Evolutionary conservation across 2,797 vertebrate genomes (phyloP), one percentile per base, ranked within the genome.

Genomic region (Scleropages formosus): DNA sequence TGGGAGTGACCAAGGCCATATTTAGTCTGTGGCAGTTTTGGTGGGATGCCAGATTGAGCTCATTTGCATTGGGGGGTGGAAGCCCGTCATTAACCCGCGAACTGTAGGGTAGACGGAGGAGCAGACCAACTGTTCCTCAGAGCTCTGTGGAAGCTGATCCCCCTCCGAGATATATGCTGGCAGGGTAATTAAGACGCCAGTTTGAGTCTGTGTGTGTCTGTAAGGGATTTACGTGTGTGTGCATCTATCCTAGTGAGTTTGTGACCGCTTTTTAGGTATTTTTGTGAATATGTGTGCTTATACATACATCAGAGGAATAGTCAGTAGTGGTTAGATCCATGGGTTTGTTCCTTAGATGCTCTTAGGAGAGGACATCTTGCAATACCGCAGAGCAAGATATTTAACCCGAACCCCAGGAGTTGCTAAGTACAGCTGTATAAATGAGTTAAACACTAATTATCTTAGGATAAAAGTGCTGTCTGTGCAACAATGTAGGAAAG

Each of bases 161-260:
- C 46, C 60, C 10, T 44, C 56, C 18, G 70, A 59, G 20, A 22
- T 64, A 22, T 10, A 3, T 15, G 22, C 31, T 16, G 62, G 22
- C 8, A 64, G 3, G 8, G 16, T 31, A 60, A 72, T 72, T 60
- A 72, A 60, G 70, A 22, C 44, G 27, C 31, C 56, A 44, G 16
- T 58, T 72, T 65, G 61, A 22, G 60, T 62, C 53, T 60, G 56
- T 59, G 24, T 60, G 59, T 56, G 15, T 69, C 39, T 20, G 61
- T 44, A 26, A 26, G 44, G 7, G 53, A 26, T 13, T 18, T 24
- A 12, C 0, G 26, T 53, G 68, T 53, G 13, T 71, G 24, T 72
- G 80, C 72, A 69, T 82, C 77, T 79, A 81, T 73, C 72, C 78
- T 81, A 56, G 53, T 12, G 18, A 12, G 53, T 11, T 56, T 3